Evolutionary conservation across 1,140 invertebrate genomes (phyloP), one percentile per base, ranked within the genome.

Genomic region (Rhynchophorus ferrugineus): DNA sequence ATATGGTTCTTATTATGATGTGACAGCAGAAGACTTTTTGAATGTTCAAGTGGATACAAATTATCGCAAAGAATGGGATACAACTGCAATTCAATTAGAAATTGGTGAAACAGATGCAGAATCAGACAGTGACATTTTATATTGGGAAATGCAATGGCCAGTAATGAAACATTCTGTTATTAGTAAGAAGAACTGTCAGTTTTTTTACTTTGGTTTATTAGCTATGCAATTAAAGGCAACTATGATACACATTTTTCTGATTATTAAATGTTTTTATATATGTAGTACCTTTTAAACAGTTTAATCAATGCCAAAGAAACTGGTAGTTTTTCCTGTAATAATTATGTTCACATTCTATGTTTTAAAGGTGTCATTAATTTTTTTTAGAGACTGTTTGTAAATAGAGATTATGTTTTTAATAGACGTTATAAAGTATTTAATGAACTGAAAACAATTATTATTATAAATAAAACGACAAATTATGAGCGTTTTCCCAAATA

Each of bases 91-190:
- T 6, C 70, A 81, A 43, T 70, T 91, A 34, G 69, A 78, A 54
- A 70, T 85, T 19, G 73, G 87, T 35, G 84, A 85, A 59, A 75
- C 76, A 16, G 81, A 90, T 65, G 76, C 78, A 13, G 57, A 58
- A 43, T 74, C 74, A n/a, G 73, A 75, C 48, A 81, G 79, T 43
- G 86, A 90, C 69, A 69, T 91, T 18, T 75, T 91, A 43, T 89
- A 91, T 63, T 93, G 89, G 89, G 88, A 91, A 72, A 86, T 89
- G 69, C 73, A 83, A 54, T 91, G 88, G 86, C 89, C 89, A 58
- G 83, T 87, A 70, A 76, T 78, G 75, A 48, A 43, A 44, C 19
- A 44, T 49, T 0, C 16, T 1, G 37, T n/a, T n/a, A n/a, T n/a
- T n/a, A n/a, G n/a, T n/a, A n/a, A n/a, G n/a, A n/a, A n/a, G n/a